A percentile compares a stretch with the other conserved stretches of the same genome.
These are phyloP conservation scores for Epiblema foenella DNA, from an alignment of 2,888 invertebrate species.

Conservation along the genomic window DNA sequence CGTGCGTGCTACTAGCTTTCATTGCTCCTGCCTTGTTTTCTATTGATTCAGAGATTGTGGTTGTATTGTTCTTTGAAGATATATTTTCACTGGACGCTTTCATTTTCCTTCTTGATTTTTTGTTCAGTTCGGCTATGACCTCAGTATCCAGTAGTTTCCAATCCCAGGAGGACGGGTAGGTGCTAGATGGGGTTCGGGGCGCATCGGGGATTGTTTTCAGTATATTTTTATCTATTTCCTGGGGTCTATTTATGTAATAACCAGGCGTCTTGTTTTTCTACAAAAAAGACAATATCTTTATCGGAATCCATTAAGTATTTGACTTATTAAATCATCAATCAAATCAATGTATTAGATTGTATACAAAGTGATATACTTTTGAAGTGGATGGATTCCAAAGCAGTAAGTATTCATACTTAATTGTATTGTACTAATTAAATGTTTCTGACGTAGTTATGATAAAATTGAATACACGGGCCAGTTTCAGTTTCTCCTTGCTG, in stretches of 20 bases:
- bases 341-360: not conserved
- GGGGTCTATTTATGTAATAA: slow-evolving; percentile 90
- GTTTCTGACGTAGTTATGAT: not conserved
- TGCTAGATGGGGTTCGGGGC: slow-evolving; percentile 90
- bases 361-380: not conserved
- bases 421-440: not conserved
- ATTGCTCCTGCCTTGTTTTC: slow-evolving; percentile 64
- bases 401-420: not conserved
- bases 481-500: too few species aligned
- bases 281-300: slow-evolving; percentile 52
- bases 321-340: not conserved
- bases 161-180: slow-evolving; percentile 89
- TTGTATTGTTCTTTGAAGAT: slow-evolving; percentile 77
- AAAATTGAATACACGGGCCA: not conserved
- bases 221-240: slow-evolving; percentile 90
- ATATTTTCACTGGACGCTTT: slow-evolving; percentile 77
- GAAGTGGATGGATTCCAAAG: not conserved
- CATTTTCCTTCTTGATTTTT: slow-evolving; percentile 73
- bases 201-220: slow-evolving; percentile 91
- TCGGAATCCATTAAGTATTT: not conserved
- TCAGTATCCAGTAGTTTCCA: slow-evolving; percentile 87
- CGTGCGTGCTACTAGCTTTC: slow-evolving; percentile 79
- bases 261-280: slow-evolving; percentile 93
- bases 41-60: slow-evolving; percentile 70
- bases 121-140: slow-evolving; percentile 72